phyloP scores from a whole-genome alignment of 2,888 invertebrate species.

The Pristionchus exspectatus region DNA sequence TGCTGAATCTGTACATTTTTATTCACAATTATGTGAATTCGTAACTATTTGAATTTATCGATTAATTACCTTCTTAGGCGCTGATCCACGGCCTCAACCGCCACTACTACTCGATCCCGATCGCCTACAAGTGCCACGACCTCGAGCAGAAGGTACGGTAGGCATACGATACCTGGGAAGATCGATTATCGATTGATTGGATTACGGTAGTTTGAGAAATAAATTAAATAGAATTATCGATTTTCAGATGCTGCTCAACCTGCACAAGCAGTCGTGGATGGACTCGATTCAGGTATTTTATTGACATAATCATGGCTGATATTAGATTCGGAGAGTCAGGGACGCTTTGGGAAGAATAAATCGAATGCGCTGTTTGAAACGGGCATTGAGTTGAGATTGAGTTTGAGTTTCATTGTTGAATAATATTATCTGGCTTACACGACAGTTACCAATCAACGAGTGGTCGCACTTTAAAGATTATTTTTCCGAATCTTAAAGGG shows the following conservation, averaged over 20 bases:
- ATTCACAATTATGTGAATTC: not conserved
- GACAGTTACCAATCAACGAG: no score
- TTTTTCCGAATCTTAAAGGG: no score
- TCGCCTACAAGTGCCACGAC: slow-evolving; percentile 98
- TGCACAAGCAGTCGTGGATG: slow-evolving; percentile 99
- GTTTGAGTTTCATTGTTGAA: no score
- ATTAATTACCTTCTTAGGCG: slow-evolving; percentile 82
- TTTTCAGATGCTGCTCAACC: slow-evolving; percentile 91
- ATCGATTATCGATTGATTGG: not conserved
- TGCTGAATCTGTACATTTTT: not conserved
- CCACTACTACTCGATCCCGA: slow-evolving; percentile 99
- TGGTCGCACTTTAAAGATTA: no score
- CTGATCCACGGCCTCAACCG: slow-evolving; percentile 98
- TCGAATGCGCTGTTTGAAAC: no score
- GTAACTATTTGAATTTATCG: not conserved
- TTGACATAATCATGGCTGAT: not conserved
- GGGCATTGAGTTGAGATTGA: no score
- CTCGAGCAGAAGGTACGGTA: slow-evolving; percentile 89
- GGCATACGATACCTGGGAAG: not conserved
- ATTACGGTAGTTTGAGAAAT: slow-evolving; percentile 26
- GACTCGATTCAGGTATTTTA: slow-evolving; percentile 85
- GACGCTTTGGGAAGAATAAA: no score
- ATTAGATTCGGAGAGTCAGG: not conserved
- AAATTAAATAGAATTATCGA: not conserved
- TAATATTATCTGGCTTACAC: no score